These are phyloP conservation scores for Halichondria panicea DNA, from an alignment of 37 sponge, comb jelly and placozoan genomes.

Conservation along the genomic window DNA sequence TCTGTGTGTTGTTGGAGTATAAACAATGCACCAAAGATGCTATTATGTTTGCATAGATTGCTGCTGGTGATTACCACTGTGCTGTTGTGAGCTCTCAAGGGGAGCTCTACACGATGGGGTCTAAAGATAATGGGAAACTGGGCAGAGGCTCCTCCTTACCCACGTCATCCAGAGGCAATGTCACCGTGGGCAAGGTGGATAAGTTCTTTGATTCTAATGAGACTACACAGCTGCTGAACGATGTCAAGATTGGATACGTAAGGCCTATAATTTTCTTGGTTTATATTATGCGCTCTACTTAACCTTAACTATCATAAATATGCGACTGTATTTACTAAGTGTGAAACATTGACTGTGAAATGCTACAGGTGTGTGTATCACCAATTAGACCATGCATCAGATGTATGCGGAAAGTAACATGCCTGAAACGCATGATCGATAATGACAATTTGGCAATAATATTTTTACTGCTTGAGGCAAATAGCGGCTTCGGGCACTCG, in stretches of 20 bases:
- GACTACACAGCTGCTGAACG: conserved; percentile 11
- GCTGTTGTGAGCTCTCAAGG: conserved; percentile 70
- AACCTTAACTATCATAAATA: too few relatives aligned
- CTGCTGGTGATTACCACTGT: conserved; percentile 74
- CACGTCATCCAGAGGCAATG: not conserved
- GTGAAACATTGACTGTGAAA: too few relatives aligned
- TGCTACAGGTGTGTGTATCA: too few relatives aligned
- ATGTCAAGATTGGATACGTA: conserved; percentile 68
- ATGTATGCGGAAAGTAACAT: too few relatives aligned
- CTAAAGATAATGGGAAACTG: conserved; percentile 60
- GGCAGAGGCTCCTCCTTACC: conserved; percentile 33
- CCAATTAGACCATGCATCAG: too few relatives aligned
- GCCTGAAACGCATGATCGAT: too few relatives aligned
- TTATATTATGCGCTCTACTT: too few relatives aligned
- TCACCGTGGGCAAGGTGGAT: conserved; percentile 28
- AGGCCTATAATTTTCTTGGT: too few relatives aligned
- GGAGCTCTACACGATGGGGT: conserved; percentile 75
- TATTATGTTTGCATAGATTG: conserved; percentile 30
- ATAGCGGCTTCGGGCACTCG: too few relatives aligned
- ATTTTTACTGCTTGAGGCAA: too few relatives aligned
- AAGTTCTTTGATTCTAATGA: conserved; percentile 33
- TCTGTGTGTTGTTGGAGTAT: not conserved
- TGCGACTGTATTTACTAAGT: too few relatives aligned
- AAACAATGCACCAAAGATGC: not conserved
- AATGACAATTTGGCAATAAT: too few relatives aligned